phyloP scores from a whole-genome alignment of 2,797 vertebrate genomes.

The Phrynocephalus guinanensis region DNA sequence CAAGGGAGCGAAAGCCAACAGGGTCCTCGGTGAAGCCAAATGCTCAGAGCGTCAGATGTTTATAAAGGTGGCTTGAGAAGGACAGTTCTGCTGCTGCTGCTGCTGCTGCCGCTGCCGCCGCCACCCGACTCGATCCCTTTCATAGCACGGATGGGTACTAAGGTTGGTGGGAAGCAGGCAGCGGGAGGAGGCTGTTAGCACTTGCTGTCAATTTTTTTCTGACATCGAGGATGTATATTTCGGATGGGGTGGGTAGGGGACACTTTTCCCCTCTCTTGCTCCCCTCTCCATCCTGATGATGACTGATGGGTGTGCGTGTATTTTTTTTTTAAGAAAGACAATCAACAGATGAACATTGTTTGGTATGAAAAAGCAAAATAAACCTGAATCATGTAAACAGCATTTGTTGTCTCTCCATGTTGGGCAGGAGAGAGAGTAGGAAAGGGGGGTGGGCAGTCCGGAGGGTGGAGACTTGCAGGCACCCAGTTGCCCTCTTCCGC shows the following conservation, averaged over 20 bases:
- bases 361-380: constrained; percentile 74
- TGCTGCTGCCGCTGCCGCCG: too few species aligned
- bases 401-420: fast-evolving
- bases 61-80: neutral
- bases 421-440: neutral
- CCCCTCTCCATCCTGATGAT: neutral
- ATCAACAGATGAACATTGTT: constrained; percentile 48
- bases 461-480: too few species aligned
- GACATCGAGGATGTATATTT: neutral
- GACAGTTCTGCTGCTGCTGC: fast-evolving
- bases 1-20: neutral
- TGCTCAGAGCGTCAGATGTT: neutral
- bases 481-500: neutral
- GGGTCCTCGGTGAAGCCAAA: neutral
- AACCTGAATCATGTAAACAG: constrained; percentile 67
- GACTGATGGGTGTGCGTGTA: neutral
- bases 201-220: neutral
- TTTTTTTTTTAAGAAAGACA: neutral
- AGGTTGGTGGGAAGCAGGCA: neutral
- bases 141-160: neutral
- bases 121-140: neutral
- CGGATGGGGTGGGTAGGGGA: neutral
- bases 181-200: too few species aligned
- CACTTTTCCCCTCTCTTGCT: neutral
- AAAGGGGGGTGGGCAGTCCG: fast-evolving